A percentile compares a stretch with the other conserved stretches of the same genome.
Evolutionary conservation across 2,888 invertebrate genomes (phyloP).

Genomic region (Caenorhabditis parvicauda): DNA sequence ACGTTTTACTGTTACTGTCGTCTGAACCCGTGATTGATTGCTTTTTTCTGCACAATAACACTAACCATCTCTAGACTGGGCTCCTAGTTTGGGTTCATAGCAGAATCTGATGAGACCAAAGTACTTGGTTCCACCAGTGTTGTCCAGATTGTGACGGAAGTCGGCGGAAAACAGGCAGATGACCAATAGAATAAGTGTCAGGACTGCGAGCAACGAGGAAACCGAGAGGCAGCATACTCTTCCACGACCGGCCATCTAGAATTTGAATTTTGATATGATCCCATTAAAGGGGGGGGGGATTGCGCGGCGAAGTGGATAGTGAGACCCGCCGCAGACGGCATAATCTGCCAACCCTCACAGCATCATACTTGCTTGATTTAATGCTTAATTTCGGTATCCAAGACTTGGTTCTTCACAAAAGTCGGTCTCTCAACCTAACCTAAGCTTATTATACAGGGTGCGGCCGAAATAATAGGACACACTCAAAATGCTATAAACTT

Average conservation of each 20-base stretch:
- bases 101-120: conserved; percentile 45
- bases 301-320: too few species aligned
- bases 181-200: conserved; percentile 17
- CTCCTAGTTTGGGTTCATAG: conserved; percentile 23
- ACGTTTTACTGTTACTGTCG: conserved; percentile 21
- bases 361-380: too few species aligned
- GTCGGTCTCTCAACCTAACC: too few species aligned
- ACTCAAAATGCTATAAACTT: too few species aligned
- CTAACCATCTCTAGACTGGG: conserved; percentile 12
- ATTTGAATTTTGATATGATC: neutral
- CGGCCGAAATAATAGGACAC: too few species aligned
- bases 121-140: conserved; percentile 20
- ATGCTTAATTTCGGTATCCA: too few species aligned
- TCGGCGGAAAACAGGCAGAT: conserved; percentile 32
- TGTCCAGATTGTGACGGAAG: conserved; percentile 27
- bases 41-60: neutral
- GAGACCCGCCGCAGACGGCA: too few species aligned
- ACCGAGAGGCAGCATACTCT: conserved; percentile 15
- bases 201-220: conserved; percentile 13
- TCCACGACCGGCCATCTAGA: conserved; percentile 16
- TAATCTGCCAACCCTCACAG: too few species aligned
- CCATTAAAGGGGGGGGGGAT: too few species aligned
- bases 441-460: too few species aligned
- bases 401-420: too few species aligned
- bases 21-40: conserved; percentile 11